Evolutionary conservation across 2,113 vertebrate genomes (phyloP), one percentile per base, ranked within the genome.

Genomic region (Phoxinus phoxinus): DNA sequence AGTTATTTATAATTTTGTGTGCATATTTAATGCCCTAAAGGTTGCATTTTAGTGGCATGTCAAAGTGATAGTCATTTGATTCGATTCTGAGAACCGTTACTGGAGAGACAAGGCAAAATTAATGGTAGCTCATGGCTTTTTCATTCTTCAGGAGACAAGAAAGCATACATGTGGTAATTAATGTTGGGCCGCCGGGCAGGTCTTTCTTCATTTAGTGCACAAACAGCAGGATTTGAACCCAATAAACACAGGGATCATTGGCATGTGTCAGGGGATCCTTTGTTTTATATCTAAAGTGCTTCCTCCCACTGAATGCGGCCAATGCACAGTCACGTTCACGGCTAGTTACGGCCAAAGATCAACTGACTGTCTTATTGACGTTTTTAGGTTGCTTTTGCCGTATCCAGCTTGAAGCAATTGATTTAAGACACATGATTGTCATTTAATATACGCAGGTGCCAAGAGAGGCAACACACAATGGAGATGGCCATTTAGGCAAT

Each of bases 321-420:
- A 15, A 84, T 81, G 79, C 67, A 4, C 76, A 35, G 32, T 46
- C 82, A 80, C 67, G 86, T 48, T 78, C 48, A 25, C 13, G 19
- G 63, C 73, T 65, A 61, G 74, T 82, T 84, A 83, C 19, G 58
- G 32, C 15, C 41, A 35, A 84, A 84, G 63, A 78, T 71, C 44
- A 51, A 84, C 65, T 46, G 82, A 67, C 59, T 61, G 56, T 17
- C 81, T 76, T 84, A 87, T 75, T 65, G 86, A 87, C 56, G 41
- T 65, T 46, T 63, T 77, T 59, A 13, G 76, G 78, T 30, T 69
- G 21, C 51, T 59, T 61, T 84, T 23, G 6, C 83, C 83, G 81
- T 80, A 61, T 61, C 48, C 69, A 41, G 32, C 76, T 37, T 44
- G 30, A 80, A 72, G 58, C 59, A n/a, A 58, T 87, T 44, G 67